Base-by-base conservation (phyloP, 2,888 invertebrate genomes). In the Herminia tarsipennalis region DNA sequence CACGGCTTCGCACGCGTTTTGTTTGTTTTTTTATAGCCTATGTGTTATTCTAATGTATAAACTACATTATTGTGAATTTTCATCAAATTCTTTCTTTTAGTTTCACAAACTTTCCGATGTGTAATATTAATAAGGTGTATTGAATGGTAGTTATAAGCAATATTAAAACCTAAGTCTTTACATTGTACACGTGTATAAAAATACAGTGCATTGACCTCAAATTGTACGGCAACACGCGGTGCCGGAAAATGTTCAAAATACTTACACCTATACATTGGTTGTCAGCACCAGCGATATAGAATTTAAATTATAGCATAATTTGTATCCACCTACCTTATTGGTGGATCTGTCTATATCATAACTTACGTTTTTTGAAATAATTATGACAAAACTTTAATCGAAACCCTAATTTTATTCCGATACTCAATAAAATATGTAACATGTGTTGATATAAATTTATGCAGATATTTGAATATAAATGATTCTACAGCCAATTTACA, bases 381-480 rank as follows among this genome's bases (percentile, higher is more conserved):
- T 61, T 66, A 66, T 47, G 62, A 66, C 53, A 60, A 61, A 46
- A 46, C 34, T 10, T 50, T 60, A 57, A 62, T 68, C 46, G 51
- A 54, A 54, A 38, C 29, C 38, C 32, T 52, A 43, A 66, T 58
- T 51, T 51, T 58, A 59, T 52, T 57, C 40, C 24, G 32, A 51
- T 66, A 46, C 32, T 48, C 33, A 38, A 58, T 61, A 62, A 56
- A 55, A 56, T 45, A 49, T 56, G 56, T 54, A 60, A 66, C 58
- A 66, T 56, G 52, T 47, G 44, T 53, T 39, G 44, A 33, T 58
- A 54, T 59, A 58, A 55, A 59, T 60, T 63, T 68, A 75, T 62
- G 64, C 65, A 67, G 58, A 71, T 63, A 65, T 66, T 68, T 51
- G 47, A 62, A 70, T 73, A 38, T 53, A 69, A 68, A 72, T 59